Conservation (phyloP, 2,888 invertebrate species). For the Drosophila peninsularis region DNA sequence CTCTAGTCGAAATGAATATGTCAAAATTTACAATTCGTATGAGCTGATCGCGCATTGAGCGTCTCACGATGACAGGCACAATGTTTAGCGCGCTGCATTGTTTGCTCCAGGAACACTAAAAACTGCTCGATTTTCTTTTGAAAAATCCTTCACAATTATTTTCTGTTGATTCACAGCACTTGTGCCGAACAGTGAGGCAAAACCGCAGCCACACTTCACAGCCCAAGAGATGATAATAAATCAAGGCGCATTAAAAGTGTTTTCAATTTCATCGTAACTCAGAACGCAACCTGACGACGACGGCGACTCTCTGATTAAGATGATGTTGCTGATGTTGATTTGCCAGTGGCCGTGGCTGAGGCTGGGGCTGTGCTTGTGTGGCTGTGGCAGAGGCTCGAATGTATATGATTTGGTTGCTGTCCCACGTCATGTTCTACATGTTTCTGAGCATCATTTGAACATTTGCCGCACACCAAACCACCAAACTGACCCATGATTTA, state of each 20-base stretch:
- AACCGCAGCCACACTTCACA: conserved; percentile 53
- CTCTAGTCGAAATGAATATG: conserved; percentile 74
- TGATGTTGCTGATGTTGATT: conserved; percentile 64
- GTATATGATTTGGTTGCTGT: conserved; percentile 63
- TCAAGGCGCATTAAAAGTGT: conserved; percentile 76
- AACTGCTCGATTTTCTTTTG: conserved; percentile 58
- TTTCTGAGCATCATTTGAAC: conserved; percentile 66
- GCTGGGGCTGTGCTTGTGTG: conserved; percentile 17
- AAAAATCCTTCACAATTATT: conserved; percentile 64
- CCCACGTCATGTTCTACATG: conserved; percentile 74
- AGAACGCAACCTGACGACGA: conserved; percentile 53
- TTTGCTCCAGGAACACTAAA: conserved; percentile 22
- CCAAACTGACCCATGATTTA: conserved; percentile 71
- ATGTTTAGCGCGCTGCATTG: conserved; percentile 42
- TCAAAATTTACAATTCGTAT: conserved; percentile 77
- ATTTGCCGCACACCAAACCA: conserved; percentile 61
- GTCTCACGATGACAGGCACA: conserved; percentile 55
- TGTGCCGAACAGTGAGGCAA: conserved; percentile 47
- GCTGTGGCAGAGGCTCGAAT: conserved; percentile 18
- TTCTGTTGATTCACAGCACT: conserved; percentile 67
- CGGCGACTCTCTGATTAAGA: conserved; percentile 59
- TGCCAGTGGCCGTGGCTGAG: conserved; percentile 23
- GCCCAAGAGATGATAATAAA: conserved; percentile 62
- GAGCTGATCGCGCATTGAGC: conserved; percentile 48
- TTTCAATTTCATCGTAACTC: conserved; percentile 73